Percentiles rank a stretch among this genome's conserved stretches.
Conservation (phyloP, 2,113 vertebrate species). For the Halcyon senegalensis region DNA sequence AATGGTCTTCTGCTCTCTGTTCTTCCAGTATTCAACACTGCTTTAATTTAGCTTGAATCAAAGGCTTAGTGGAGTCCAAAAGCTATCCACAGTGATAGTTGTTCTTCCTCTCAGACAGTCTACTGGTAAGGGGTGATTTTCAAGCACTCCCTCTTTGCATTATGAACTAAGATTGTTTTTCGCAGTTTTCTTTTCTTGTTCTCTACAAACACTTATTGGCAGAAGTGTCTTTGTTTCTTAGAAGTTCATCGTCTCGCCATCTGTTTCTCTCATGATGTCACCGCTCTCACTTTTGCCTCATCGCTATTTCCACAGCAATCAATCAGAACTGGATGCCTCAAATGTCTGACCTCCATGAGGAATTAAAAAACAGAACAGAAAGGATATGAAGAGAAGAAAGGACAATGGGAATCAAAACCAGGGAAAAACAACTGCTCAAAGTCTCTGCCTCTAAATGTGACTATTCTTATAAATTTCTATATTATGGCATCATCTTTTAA, state of each 20-base stretch:
- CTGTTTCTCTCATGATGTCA: constrained; percentile 70
- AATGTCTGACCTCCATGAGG: constrained; percentile 19
- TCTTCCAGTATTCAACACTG: background rate
- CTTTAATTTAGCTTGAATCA: background rate
- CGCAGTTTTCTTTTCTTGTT: constrained; percentile 35
- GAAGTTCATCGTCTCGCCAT: constrained; percentile 39
- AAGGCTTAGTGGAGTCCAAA: background rate
- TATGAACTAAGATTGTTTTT: constrained; percentile 18
- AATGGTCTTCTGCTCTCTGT: background rate
- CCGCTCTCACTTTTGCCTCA: constrained; percentile 52
- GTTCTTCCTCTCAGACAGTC: background rate
- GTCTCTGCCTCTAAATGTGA: background rate
- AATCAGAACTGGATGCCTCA: constrained; percentile 15
- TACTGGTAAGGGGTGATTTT: background rate
- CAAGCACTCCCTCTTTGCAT: background rate
- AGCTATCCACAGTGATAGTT: background rate
- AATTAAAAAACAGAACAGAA: constrained; percentile 7
- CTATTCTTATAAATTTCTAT: background rate
- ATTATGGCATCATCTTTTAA: background rate
- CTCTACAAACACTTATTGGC: constrained; percentile 53
- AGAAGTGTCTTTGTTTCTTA: constrained; percentile 61
- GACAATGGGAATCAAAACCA: background rate
- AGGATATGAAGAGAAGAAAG: background rate
- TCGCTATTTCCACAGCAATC: background rate
- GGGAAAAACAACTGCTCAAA: background rate